Conservation (phyloP, 1,140 invertebrate genomes). For the Lerema accius region DNA sequence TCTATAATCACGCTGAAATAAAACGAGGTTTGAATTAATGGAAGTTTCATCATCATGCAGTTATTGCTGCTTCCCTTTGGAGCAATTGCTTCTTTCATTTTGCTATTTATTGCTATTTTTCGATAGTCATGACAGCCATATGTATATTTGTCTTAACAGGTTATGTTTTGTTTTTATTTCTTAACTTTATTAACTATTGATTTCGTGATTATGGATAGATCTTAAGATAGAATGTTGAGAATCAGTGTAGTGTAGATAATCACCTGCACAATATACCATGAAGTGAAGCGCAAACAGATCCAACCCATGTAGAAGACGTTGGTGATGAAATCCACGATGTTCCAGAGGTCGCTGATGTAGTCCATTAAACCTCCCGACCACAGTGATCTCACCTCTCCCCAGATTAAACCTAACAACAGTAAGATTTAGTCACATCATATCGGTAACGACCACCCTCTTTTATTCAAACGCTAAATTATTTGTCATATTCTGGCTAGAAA, state of each 20-base stretch:
- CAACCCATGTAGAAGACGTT: slow-evolving; percentile 97
- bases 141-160: no score
- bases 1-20: slow-evolving; percentile 87
- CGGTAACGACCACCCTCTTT: no score
- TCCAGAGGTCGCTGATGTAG: slow-evolving; percentile 97
- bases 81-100: neutral
- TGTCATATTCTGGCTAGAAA: no score
- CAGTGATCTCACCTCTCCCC: slow-evolving; percentile 93
- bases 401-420: slow-evolving; percentile 90
- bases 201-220: no score
- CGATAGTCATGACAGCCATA: no score
- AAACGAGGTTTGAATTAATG: neutral
- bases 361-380: slow-evolving; percentile 95
- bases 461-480: no score
- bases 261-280: slow-evolving; percentile 91
- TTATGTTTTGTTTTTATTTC: no score
- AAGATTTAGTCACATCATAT: neutral
- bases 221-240: no score
- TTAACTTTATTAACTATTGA: no score
- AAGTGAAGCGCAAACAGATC: slow-evolving; percentile 90
- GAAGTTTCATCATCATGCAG: neutral
- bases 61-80: no score
- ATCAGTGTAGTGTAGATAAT: no score
- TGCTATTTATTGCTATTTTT: no score
- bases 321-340: slow-evolving; percentile 97